Percentiles rank a stretch among this genome's conserved stretches.
Conservation (phyloP, 2,113 vertebrate species). For the Anthoscopus minutus region DNA sequence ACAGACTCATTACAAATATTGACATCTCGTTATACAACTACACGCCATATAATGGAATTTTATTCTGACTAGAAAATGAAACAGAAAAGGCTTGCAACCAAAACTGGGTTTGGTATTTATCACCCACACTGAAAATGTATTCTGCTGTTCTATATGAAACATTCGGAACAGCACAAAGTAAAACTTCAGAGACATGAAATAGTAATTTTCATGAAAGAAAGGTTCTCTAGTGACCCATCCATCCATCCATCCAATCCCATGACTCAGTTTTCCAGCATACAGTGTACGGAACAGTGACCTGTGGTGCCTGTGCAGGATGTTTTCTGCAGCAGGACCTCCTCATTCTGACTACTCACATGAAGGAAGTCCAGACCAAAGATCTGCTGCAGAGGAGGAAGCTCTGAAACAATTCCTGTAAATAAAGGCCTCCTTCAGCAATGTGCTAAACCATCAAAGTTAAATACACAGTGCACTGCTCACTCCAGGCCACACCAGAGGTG, state of each 20-base stretch:
- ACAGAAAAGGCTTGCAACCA: background rate
- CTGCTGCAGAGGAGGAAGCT: background rate
- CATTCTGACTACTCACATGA: background rate
- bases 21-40: background rate
- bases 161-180: background rate
- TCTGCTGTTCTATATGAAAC: background rate
- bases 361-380: background rate
- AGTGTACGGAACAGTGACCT: too few species aligned
- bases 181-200: background rate
- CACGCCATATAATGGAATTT: background rate
- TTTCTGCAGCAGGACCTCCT: background rate
- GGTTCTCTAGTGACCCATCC: background rate
- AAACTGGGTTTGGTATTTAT: background rate
- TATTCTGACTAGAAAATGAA: conserved; percentile 17
- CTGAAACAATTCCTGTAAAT: background rate
- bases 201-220: background rate
- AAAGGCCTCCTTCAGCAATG: background rate
- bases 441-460: background rate
- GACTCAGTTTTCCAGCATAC: background rate
- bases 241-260: background rate
- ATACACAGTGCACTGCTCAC: background rate
- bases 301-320: background rate
- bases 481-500: background rate
- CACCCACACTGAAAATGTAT: background rate
- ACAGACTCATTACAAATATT: background rate